A percentile compares a stretch with the other conserved stretches of the same genome.
These are phyloP conservation scores for Embidobia sp. DNA, from an alignment of 2,888 invertebrate genomes.

Conservation along the genomic window DNA sequence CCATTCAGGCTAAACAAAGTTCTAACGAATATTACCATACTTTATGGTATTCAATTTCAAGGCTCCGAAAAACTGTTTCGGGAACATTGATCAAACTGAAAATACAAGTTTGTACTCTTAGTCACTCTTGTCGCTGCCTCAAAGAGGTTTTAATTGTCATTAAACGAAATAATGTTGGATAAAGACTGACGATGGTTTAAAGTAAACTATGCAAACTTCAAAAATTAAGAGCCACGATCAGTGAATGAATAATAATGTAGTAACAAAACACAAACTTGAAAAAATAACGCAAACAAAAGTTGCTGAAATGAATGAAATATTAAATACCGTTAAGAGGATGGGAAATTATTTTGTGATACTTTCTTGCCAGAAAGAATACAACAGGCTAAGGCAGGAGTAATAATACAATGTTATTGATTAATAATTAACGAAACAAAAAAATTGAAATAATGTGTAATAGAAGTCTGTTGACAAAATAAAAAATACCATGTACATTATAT, in stretches of 20 bases:
- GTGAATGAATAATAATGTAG: conserved; percentile 52
- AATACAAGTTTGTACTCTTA: too few relatives aligned
- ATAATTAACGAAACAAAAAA: conserved; percentile 71
- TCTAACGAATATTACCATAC: too few relatives aligned
- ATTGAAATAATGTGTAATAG: conserved; percentile 77
- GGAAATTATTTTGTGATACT: conserved; percentile 81
- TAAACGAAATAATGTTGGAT: too few relatives aligned
- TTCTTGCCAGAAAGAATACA: conserved; percentile 81
- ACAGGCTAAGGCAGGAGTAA: conserved; percentile 77
- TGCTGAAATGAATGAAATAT: conserved; percentile 71
- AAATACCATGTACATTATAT: conserved; percentile 81
- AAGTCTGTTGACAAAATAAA: conserved; percentile 78
- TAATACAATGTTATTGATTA: conserved; percentile 79
- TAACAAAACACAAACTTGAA: conserved; percentile 39
- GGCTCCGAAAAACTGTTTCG: too few relatives aligned
- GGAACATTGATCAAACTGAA: too few relatives aligned
- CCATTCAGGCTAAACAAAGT: too few relatives aligned
- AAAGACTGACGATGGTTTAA: too few relatives aligned
- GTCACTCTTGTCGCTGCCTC: too few relatives aligned
- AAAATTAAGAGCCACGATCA: too few relatives aligned
- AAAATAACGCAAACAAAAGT: conserved; percentile 37
- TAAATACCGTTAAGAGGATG: conserved; percentile 80
- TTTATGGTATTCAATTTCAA: too few relatives aligned
- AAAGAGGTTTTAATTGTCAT: too few relatives aligned
- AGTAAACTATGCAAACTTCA: too few relatives aligned